A percentile compares a stretch with the other conserved stretches of the same genome.
These are phyloP conservation scores for Periphyllus acericola DNA, from an alignment of 2,888 invertebrate genomes.

Conservation along the genomic window DNA sequence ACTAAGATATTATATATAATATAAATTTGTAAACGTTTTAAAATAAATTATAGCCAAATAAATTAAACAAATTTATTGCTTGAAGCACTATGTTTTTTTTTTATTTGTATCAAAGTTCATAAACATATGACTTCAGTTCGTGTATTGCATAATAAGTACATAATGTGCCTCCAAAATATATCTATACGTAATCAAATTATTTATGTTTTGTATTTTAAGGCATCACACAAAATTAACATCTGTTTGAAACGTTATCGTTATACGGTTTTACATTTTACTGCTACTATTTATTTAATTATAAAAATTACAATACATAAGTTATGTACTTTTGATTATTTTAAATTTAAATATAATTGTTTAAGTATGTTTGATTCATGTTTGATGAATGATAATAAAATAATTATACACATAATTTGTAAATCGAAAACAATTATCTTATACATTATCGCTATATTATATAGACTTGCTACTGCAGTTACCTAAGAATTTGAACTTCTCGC, in stretches of 20 bases:
- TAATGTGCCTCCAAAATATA: neutral
- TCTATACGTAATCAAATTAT: neutral
- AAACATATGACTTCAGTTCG: constrained; percentile 5
- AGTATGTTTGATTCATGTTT: neutral
- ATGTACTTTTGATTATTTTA: neutral
- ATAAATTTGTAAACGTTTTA: constrained; percentile 60
- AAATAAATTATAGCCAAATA: constrained; percentile 62
- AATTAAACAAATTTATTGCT: constrained; percentile 62
- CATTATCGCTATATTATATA: neutral
- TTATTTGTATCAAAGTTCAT: constrained; percentile 9
- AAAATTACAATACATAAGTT: neutral
- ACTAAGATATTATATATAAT: constrained; percentile 57
- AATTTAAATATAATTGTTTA: neutral
- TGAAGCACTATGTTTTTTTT: constrained; percentile 33
- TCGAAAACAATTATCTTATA: neutral
- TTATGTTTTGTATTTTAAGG: neutral
- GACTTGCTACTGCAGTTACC: no score
- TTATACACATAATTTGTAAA: neutral
- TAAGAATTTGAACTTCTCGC: no score
- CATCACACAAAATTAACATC: neutral
- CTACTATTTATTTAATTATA: constrained; percentile 2
- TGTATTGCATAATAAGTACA: constrained; percentile 17
- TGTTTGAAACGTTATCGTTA: neutral
- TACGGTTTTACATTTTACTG: constrained; percentile 10
- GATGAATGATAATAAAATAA: neutral